Evolutionary conservation across 2,797 vertebrate genomes (phyloP).

Genomic region (Peromyscus attwateri): DNA sequence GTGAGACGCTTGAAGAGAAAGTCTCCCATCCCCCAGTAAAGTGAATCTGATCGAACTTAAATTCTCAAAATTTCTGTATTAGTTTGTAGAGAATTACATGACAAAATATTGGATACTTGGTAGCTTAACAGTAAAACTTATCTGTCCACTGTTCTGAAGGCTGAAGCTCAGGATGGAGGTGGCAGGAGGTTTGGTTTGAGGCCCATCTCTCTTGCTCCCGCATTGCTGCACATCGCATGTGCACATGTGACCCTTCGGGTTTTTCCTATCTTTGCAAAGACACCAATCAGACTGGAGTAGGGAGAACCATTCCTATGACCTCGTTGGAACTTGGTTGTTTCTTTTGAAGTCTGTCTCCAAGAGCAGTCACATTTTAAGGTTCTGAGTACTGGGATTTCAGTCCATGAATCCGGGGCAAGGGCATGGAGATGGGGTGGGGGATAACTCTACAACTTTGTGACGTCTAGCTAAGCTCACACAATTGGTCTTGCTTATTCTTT

Average conservation of each 20-base stretch:
- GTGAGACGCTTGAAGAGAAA: background rate
- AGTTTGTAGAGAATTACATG: background rate
- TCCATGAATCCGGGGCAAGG: background rate
- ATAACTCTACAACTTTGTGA: background rate
- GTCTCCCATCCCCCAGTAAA: background rate
- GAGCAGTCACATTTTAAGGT: background rate
- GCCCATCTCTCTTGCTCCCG: background rate
- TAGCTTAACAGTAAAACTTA: background rate
- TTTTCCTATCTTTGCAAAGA: background rate
- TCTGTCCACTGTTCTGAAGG: background rate
- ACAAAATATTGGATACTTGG: background rate
- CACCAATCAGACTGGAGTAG: background rate
- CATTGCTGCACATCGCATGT: background rate
- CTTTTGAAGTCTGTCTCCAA: background rate
- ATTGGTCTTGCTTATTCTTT: background rate
- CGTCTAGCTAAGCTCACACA: too few relatives aligned
- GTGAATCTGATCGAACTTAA: slow-evolving; percentile 8
- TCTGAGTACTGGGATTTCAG: background rate
- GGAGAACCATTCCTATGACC: background rate
- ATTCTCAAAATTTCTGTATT: background rate
- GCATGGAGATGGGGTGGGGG: background rate
- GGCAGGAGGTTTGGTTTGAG: background rate
- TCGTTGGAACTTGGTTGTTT: background rate
- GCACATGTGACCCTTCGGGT: background rate
- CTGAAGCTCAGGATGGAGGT: background rate